Percentiles rank a stretch among this genome's conserved stretches.
phyloP scores from a whole-genome alignment of 2,113 vertebrate species.

The Pituophis catenifer region DNA sequence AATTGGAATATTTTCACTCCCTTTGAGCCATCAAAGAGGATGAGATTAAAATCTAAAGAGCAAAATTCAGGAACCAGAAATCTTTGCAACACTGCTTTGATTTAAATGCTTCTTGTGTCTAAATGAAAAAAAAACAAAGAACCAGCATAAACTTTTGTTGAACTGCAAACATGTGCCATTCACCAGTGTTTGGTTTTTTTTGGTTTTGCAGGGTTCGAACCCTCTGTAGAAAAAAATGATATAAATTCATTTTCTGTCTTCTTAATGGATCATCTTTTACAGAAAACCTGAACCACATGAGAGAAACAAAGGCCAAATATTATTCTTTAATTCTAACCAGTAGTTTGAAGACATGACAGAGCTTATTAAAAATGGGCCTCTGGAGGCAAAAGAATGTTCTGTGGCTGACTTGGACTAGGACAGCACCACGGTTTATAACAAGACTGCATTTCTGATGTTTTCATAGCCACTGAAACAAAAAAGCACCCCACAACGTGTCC shows the following conservation, averaged over 20 bases:
- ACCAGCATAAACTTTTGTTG: slow-evolving; percentile 2
- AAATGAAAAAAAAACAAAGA: neutral
- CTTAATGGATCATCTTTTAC: slow-evolving; percentile 22
- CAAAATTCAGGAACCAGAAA: neutral
- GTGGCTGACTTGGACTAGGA: neutral
- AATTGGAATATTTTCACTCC: neutral
- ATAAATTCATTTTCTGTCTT: neutral
- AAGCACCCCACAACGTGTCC: neutral
- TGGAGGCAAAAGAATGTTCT: slow-evolving; percentile 3
- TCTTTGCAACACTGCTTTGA: neutral
- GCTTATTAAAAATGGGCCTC: neutral
- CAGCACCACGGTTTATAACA: neutral
- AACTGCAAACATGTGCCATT: slow-evolving; percentile 24
- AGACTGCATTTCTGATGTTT: neutral
- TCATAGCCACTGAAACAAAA: neutral
- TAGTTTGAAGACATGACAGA: slow-evolving; percentile 6
- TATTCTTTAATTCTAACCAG: slow-evolving; percentile 13
- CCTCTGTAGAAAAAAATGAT: neutral
- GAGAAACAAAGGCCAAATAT: slow-evolving; percentile 11
- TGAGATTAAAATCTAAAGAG: neutral
- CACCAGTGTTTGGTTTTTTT: slow-evolving; percentile 9
- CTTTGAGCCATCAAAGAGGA: neutral
- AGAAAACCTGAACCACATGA: slow-evolving; percentile 24
- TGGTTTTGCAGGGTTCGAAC: neutral
- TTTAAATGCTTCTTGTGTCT: neutral